Evolutionary conservation across 2,113 vertebrate species (phyloP).

Genomic region (Gnathonemus longibarbis): DNA sequence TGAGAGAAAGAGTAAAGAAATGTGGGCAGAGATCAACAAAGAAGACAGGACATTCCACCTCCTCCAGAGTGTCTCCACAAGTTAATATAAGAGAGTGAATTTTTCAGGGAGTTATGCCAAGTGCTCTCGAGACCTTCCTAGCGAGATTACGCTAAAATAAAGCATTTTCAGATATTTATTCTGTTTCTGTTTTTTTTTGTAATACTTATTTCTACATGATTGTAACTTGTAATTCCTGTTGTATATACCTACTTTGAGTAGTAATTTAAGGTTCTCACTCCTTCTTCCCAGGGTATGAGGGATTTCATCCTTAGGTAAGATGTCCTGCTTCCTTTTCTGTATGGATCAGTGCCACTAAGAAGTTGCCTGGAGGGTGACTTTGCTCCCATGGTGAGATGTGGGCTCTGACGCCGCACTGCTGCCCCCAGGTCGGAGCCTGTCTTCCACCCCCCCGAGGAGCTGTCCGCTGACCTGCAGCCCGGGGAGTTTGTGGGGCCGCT

Average conservation of each 20-base stretch:
- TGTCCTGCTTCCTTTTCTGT: neutral
- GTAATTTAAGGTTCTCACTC: constrained; percentile 18
- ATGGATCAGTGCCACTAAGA: neutral
- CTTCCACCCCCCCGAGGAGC: constrained; percentile 46
- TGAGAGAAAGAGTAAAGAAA: neutral
- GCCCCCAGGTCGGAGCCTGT: constrained; percentile 43
- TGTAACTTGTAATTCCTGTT: neutral
- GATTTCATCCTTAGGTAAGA: constrained; percentile 59
- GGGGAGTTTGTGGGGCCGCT: constrained; percentile 55
- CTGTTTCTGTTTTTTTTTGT: neutral
- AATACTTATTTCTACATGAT: neutral
- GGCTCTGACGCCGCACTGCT: neutral
- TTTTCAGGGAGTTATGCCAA: neutral
- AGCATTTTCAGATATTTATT: neutral
- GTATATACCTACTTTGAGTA: neutral
- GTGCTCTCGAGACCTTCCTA: neutral
- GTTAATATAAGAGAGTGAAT: neutral
- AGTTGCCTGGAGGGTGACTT: neutral
- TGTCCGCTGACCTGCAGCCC: constrained; percentile 42
- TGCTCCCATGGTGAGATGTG: neutral
- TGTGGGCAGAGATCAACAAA: neutral
- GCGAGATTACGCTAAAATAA: neutral
- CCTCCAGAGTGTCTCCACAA: neutral
- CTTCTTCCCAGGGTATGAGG: constrained; percentile 54
- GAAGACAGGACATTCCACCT: neutral